Evolutionary conservation across 2,797 vertebrate species (phyloP).

Genomic region (Podarcis lilfordi): DNA sequence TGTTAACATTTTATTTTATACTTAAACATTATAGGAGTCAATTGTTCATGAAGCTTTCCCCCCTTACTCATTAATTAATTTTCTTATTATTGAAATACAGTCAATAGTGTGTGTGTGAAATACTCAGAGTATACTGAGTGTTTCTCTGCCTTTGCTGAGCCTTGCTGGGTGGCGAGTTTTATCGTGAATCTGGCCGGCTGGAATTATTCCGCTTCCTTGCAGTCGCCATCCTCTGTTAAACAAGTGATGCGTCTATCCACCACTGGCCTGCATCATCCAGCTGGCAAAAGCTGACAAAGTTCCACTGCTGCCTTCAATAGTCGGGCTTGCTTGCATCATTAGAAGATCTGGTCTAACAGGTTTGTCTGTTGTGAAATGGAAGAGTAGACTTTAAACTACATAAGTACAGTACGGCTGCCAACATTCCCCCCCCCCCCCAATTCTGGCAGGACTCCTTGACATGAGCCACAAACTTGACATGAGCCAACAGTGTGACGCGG

Average conservation of each 20-base stretch:
- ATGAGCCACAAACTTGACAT: too few species aligned
- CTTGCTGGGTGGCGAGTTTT: background rate
- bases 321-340: background rate
- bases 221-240: background rate
- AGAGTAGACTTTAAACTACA: background rate
- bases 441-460: background rate
- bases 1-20: background rate
- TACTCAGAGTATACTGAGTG: background rate
- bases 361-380: background rate
- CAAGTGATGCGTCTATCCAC: too few species aligned
- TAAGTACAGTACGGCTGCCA: background rate
- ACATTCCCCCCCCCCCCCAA: background rate
- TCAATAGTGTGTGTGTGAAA: background rate
- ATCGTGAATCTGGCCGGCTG: background rate
- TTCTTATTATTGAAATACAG: background rate
- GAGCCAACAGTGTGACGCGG: too few species aligned
- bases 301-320: background rate
- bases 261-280: background rate
- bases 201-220: background rate
- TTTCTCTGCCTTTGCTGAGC: background rate
- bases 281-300: background rate
- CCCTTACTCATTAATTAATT: background rate
- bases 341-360: background rate
- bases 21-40: background rate
- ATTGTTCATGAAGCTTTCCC: background rate